phyloP scores from a whole-genome alignment of 2,113 vertebrate species.

The Neogobius melanostomus region DNA sequence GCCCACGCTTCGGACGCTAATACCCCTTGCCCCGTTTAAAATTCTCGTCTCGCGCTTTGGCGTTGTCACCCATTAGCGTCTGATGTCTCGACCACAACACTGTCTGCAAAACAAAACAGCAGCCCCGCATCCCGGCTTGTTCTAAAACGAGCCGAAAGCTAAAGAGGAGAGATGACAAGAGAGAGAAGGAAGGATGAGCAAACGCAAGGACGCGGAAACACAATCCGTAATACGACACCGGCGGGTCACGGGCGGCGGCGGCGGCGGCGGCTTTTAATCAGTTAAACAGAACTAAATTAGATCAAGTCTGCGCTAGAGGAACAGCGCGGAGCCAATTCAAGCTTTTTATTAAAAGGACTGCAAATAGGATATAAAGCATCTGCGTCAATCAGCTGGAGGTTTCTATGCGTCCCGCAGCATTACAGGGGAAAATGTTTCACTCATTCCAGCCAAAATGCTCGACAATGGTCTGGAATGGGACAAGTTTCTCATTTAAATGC shows the following conservation, averaged over 20 bases:
- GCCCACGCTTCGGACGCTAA: too few relatives aligned
- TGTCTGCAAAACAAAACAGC: constrained; percentile 34
- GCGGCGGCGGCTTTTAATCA: constrained; percentile 44
- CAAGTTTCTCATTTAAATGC: too few relatives aligned
- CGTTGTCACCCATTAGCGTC: constrained; percentile 20
- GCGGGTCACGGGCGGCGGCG: constrained; percentile 13
- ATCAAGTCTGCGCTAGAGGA: constrained; percentile 28
- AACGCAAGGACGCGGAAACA: constrained; percentile 23
- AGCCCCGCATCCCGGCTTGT: constrained; percentile 28
- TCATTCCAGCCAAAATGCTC: too few relatives aligned
- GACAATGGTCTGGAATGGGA: too few relatives aligned
- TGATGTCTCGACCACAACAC: not conserved
- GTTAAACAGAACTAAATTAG: constrained; percentile 56
- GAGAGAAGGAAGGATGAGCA: not conserved
- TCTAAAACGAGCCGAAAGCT: constrained; percentile 8
- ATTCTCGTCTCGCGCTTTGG: not conserved
- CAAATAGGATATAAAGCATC: constrained; percentile 3
- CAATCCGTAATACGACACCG: constrained; percentile 31
- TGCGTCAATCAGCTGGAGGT: not conserved
- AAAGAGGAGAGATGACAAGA: constrained; percentile 11
- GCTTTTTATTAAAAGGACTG: constrained; percentile 1
- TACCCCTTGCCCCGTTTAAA: not conserved
- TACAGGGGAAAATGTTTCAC: too few relatives aligned
- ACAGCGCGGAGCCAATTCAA: not conserved
- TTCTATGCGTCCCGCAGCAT: too few relatives aligned